phyloP scores from a whole-genome alignment of 2,888 invertebrate genomes.

The Drosophila sordidula region DNA sequence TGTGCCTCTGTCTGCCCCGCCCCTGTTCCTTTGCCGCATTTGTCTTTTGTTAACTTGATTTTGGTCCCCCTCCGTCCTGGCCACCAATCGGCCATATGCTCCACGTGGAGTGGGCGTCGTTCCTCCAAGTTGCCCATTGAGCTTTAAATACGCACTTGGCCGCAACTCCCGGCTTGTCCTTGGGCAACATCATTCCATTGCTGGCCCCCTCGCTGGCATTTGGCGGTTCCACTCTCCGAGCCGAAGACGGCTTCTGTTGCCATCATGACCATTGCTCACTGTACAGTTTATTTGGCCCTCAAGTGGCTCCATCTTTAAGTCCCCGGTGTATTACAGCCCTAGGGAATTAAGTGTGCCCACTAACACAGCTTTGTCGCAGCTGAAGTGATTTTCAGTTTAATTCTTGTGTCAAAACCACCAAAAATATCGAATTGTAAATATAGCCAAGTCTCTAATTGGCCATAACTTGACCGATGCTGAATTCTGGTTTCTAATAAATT shows the following conservation, averaged over 20 bases:
- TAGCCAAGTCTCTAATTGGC: too few species aligned
- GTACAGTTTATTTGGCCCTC: constrained; percentile 20
- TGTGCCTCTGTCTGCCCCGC: constrained; percentile 4
- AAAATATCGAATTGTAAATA: too few species aligned
- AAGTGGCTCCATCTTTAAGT: background rate
- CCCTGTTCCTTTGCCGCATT: constrained; percentile 33
- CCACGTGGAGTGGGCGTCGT: background rate
- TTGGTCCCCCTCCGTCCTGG: constrained; percentile 29
- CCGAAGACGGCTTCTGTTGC: constrained; percentile 15
- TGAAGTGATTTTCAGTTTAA: background rate
- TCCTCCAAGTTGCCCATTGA: constrained; percentile 42
- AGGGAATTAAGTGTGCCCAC: background rate
- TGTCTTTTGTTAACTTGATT: constrained; percentile 73
- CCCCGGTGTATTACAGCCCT: constrained; percentile 2
- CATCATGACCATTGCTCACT: constrained; percentile 15
- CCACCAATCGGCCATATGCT: constrained; percentile 50
- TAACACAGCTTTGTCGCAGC: background rate
- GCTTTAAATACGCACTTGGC: constrained; percentile 58
- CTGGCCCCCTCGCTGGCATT: constrained; percentile 18
- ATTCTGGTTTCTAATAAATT: too few species aligned
- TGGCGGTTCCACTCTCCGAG: constrained; percentile 17
- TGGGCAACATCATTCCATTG: background rate
- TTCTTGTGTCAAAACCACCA: too few species aligned
- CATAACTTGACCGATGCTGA: too few species aligned
- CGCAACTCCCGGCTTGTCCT: background rate